Conservation (phyloP, 2,797 vertebrate genomes). For the Rhinophrynus dorsalis region DNA sequence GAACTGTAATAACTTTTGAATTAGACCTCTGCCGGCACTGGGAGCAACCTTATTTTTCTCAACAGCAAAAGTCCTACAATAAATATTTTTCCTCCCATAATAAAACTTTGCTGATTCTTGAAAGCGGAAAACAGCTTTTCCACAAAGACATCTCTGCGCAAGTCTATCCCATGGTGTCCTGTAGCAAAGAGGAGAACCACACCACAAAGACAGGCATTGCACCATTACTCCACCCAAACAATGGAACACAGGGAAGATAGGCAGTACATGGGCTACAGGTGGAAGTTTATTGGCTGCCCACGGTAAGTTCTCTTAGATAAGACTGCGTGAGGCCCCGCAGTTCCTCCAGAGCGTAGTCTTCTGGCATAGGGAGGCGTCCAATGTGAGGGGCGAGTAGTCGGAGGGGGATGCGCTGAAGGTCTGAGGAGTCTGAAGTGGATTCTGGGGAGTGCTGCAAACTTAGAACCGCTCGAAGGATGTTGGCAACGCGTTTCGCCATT, state of each 20-base stretch:
- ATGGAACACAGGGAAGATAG: background rate
- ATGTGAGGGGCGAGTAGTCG: slow-evolving; percentile 83
- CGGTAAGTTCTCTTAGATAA: slow-evolving; percentile 82
- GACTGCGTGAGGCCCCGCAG: slow-evolving; percentile 88
- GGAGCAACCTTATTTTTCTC: no score
- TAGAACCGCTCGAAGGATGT: slow-evolving; percentile 86
- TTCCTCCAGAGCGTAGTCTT: slow-evolving; percentile 94
- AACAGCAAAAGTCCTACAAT: no score
- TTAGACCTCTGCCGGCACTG: no score
- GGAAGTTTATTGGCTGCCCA: slow-evolving; percentile 69
- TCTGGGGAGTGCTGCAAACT: slow-evolving; percentile 81
- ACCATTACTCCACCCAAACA: background rate
- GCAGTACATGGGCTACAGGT: no score
- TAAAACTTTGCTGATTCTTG: no score
- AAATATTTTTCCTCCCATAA: no score
- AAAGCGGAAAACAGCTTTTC: no score
- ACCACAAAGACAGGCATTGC: background rate
- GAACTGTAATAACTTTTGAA: no score
- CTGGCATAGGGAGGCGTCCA: slow-evolving; percentile 88
- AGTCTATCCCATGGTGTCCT: background rate
- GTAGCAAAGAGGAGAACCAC: background rate
- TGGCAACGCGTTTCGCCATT: slow-evolving; percentile 91
- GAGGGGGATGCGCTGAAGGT: slow-evolving; percentile 70
- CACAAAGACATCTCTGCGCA: background rate
- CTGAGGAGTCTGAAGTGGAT: slow-evolving; percentile 28